Base-by-base conservation (phyloP, 1,140 invertebrate genomes). In the Melanaphis sacchari region DNA sequence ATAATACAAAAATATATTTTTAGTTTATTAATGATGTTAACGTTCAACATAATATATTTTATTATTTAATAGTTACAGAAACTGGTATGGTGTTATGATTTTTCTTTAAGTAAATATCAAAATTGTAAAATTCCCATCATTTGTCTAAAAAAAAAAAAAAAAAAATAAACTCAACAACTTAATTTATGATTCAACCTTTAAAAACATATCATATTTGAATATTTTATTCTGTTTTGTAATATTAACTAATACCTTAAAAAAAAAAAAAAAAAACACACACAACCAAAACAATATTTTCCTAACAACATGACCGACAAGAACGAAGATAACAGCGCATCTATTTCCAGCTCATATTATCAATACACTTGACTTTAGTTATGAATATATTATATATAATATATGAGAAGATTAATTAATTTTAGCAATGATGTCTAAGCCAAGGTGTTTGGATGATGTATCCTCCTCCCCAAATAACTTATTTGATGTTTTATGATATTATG, bases 131-230 rank as follows among this genome's bases (percentile, higher is more conserved):
- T 76, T 36, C n/a, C 59, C 59, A 76, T 76, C 6, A 21, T n/a
- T 76, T n/a, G 31, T 76, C 31, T 15, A 76, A 76, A 76, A 76
- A 76, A 76, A n/a, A 76, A 76, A 76, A 76, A 18, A 76, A 76
- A 76, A 76, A 76, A 76, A n/a, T n/a, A 76, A 76, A 76, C 21
- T 76, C 59, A n/a, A n/a, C 59, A 76, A 21, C 59, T 15, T 4
- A 76, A 76, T 76, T 76, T 76, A n/a, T n/a, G 59, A n/a, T 76
- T n/a, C n/a, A 76, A n/a, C 59, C 59, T n/a, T 76, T 36, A 76
- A 76, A 11, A 76, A 76, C 59, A 76, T 76, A 36, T n/a, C 36
- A 36, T 76, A 76, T 76, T 76, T n/a, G 31, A 76, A 31, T 76
- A 18, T 76, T n/a, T 59, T 66, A 66, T 66, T n/a, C 3, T 76